phyloP scores from a whole-genome alignment of 2,888 invertebrate species.

The Rapana venosa region DNA sequence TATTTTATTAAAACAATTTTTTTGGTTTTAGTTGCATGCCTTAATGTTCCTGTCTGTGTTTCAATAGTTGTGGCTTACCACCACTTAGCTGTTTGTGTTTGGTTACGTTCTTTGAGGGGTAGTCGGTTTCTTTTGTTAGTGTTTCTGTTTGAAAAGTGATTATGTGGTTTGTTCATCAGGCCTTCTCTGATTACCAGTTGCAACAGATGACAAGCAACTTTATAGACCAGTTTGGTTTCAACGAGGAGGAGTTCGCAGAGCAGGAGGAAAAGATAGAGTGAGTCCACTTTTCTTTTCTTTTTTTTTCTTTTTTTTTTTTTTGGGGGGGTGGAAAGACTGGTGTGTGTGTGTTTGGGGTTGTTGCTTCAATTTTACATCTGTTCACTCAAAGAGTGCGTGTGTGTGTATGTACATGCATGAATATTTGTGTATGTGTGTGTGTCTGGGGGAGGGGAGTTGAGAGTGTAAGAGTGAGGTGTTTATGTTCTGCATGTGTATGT shows the following conservation, averaged over 20 bases:
- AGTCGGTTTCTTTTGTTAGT: background rate
- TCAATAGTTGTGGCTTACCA: no score
- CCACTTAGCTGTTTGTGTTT: background rate
- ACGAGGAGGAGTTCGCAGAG: slow-evolving; percentile 84
- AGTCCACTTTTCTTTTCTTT: slow-evolving; percentile 55
- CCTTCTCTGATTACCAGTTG: slow-evolving; percentile 83
- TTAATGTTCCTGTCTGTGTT: no score
- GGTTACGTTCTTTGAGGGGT: background rate
- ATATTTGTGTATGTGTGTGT: no score
- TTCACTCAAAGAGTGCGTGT: no score
- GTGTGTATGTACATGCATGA: no score
- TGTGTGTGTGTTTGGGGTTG: background rate
- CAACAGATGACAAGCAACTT: slow-evolving; percentile 83
- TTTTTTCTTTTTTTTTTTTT: no score
- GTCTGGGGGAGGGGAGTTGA: no score
- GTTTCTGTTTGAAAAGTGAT: slow-evolving; percentile 45
- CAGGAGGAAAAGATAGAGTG: slow-evolving; percentile 80
- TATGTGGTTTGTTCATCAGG: slow-evolving; percentile 77
- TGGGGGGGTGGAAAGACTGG: background rate
- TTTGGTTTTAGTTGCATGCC: no score
- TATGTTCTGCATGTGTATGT: no score
- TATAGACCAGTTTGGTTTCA: slow-evolving; percentile 83
- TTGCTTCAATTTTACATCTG: no score
- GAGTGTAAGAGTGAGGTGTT: no score
- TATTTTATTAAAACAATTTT: no score